Percentiles rank a stretch among this genome's conserved stretches.
Conservation (phyloP, 2,888 invertebrate species). For the Hipparchia sbordonii region DNA sequence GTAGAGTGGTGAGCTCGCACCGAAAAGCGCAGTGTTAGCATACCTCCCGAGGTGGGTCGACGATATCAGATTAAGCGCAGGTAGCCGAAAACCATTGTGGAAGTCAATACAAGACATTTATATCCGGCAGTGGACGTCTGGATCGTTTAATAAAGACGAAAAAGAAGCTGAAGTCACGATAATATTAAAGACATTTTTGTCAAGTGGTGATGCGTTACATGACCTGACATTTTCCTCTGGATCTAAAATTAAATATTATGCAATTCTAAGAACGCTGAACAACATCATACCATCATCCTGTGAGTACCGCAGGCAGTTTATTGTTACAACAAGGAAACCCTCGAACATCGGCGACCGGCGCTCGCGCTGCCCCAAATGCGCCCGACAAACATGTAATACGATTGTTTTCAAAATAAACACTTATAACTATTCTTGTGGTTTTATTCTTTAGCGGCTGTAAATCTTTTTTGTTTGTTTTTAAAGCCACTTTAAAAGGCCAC, state of each 20-base stretch:
- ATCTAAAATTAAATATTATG: conserved; percentile 24
- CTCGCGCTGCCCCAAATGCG: conserved; percentile 20
- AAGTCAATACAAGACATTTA: too few relatives aligned
- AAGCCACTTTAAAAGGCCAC: conserved; percentile 46
- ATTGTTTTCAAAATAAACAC: conserved; percentile 65
- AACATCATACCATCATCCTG: conserved; percentile 15
- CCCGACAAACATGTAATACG: conserved; percentile 41
- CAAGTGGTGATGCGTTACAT: too few relatives aligned
- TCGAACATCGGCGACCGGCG: conserved; percentile 34
- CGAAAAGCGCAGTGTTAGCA: too few relatives aligned
- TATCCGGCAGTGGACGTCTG: too few relatives aligned
- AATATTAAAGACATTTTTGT: too few relatives aligned
- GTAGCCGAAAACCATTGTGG: too few relatives aligned
- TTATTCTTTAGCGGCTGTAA: conserved; percentile 57
- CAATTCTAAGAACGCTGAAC: conserved; percentile 14
- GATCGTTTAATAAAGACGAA: too few relatives aligned
- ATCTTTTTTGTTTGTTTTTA: conserved; percentile 60
- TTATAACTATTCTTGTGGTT: conserved; percentile 58
- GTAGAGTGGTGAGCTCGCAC: too few relatives aligned
- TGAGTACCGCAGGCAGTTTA: conserved; percentile 28
- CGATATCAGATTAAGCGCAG: too few relatives aligned
- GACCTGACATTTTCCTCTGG: not conserved
- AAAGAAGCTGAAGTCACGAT: too few relatives aligned
- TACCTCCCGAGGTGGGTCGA: too few relatives aligned
- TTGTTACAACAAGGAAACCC: conserved; percentile 41